Conservation (phyloP, 64 coral and sea anemone species). For the Porites lutea region DNA sequence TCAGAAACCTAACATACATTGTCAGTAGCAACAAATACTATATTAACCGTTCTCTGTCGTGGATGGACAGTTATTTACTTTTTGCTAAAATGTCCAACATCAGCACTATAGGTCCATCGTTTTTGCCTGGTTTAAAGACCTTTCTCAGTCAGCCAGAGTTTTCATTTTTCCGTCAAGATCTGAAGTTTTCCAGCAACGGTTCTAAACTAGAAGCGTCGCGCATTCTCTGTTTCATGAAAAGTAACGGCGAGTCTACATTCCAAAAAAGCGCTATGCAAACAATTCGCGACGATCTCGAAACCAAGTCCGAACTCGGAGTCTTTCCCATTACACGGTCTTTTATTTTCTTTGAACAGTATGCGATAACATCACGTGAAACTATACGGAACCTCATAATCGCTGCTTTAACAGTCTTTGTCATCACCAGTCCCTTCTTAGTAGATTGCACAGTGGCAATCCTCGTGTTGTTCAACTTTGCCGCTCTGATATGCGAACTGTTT, state of each 20-base stretch:
- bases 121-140: slow-evolving; percentile 33
- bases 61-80: not conserved
- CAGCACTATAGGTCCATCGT: slow-evolving; percentile 6
- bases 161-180: slow-evolving; percentile 14
- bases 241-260: slow-evolving; percentile 6
- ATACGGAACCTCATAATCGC: slow-evolving; percentile 46
- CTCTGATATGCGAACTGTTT: slow-evolving; percentile 31
- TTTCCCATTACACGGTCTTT: slow-evolving; percentile 23
- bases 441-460: slow-evolving; percentile 23
- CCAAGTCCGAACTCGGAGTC: slow-evolving; percentile 2
- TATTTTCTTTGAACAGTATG: slow-evolving; percentile 59
- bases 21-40: not conserved
- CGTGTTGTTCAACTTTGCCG: slow-evolving; percentile 33
- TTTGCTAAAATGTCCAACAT: not conserved
- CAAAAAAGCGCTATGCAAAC: slow-evolving; percentile 49
- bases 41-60: not conserved
- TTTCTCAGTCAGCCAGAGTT: slow-evolving; percentile 37
- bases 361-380: slow-evolving; percentile 34
- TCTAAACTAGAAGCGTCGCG: slow-evolving; percentile 35
- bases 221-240: slow-evolving; percentile 42
- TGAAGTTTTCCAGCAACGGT: slow-evolving; percentile 15
- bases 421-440: slow-evolving; percentile 34
- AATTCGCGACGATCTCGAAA: slow-evolving; percentile 17
- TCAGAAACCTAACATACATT: slow-evolving; percentile 1
- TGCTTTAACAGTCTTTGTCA: not conserved